A percentile compares a stretch with the other conserved stretches of the same genome.
Conservation (phyloP, 1,140 invertebrate species). For the Saccostrea glomerata region DNA sequence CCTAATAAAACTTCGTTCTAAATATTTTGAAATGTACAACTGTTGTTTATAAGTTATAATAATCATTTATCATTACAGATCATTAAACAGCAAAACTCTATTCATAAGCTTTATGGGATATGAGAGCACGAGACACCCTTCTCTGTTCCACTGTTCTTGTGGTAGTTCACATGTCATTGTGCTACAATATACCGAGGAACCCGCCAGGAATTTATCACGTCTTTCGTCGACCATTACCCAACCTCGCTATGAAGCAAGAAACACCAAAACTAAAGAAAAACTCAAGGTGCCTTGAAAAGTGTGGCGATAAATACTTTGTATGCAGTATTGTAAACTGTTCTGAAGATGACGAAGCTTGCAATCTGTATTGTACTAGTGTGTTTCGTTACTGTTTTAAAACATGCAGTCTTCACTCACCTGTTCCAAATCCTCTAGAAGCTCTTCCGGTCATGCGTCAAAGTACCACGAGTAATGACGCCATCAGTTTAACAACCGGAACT, state of each 20-base stretch:
- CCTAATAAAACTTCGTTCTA: too few relatives aligned
- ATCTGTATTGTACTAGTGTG: conserved; percentile 17
- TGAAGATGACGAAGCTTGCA: background rate
- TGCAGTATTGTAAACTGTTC: conserved; percentile 1
- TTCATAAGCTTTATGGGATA: background rate
- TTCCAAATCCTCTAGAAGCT: background rate
- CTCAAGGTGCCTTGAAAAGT: background rate
- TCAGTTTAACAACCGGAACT: background rate
- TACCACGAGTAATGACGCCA: background rate
- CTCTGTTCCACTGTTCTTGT: background rate
- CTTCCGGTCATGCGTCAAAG: background rate
- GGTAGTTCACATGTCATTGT: background rate
- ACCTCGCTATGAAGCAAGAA: background rate
- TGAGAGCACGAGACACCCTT: background rate
- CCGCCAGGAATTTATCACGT: background rate
- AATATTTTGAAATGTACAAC: too few relatives aligned
- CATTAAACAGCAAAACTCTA: background rate
- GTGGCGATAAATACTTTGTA: background rate
- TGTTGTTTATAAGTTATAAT: too few relatives aligned
- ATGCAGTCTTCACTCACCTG: background rate
- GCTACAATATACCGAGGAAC: background rate
- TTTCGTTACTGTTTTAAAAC: conserved; percentile 18
- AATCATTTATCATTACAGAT: background rate
- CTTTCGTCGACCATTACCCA: background rate
- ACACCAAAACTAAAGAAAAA: background rate